Percentiles rank a stretch among this genome's conserved stretches.
Conservation (phyloP, 2,113 vertebrate species). For the Hydropotes inermis region DNA sequence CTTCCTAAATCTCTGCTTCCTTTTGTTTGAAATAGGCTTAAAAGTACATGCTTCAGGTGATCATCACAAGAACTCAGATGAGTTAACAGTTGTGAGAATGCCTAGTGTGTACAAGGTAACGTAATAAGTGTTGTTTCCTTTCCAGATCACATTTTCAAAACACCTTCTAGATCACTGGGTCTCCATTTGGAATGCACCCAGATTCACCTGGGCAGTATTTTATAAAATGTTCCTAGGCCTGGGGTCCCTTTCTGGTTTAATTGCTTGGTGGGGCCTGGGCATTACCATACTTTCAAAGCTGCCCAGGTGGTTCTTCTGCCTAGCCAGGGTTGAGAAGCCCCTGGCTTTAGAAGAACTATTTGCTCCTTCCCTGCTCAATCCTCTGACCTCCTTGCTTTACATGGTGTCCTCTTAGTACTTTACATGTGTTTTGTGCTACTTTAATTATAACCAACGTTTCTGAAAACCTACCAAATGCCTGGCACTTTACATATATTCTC, state of each 20-base stretch:
- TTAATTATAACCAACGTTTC: conserved; percentile 17
- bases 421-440: conserved; percentile 15
- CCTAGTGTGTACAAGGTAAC: background rate
- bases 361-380: background rate
- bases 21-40: background rate
- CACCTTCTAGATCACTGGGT: background rate
- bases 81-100: background rate
- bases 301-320: background rate
- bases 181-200: background rate
- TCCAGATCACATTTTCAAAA: background rate
- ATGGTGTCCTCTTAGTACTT: background rate
- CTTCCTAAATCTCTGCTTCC: background rate
- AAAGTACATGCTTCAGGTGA: background rate
- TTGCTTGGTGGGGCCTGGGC: background rate
- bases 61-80: background rate
- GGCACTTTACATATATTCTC: background rate
- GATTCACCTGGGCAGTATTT: background rate
- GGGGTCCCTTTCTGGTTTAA: background rate
- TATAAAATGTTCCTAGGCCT: background rate
- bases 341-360: background rate
- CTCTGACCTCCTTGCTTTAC: background rate
- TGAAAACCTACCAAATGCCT: background rate
- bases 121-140: background rate
- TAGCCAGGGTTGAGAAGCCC: background rate
- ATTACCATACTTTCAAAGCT: background rate